These are phyloP conservation scores for Otocyon megalotis DNA, from an alignment of 2,113 vertebrate genomes.

Conservation along the genomic window DNA sequence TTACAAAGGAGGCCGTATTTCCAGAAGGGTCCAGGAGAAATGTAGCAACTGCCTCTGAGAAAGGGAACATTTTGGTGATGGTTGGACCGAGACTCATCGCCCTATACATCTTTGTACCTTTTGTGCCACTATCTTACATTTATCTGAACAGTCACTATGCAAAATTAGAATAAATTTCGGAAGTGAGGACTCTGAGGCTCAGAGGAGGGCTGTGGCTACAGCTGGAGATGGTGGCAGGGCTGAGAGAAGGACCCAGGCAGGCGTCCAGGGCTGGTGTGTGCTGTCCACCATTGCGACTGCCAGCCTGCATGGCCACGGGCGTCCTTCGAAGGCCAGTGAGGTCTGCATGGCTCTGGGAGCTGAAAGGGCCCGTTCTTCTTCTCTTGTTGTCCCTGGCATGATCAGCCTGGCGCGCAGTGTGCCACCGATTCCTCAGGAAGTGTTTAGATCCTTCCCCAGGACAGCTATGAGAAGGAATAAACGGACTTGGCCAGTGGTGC, in stretches of 20 bases:
- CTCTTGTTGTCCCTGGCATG: constrained; percentile 30
- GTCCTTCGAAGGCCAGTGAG: not conserved
- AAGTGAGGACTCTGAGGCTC: not conserved
- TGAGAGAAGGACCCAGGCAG: not conserved
- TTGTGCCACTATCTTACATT: not conserved
- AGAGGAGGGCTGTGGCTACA: not conserved
- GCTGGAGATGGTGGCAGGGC: not conserved
- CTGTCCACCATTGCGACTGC: not conserved
- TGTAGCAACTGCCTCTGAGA: not conserved
- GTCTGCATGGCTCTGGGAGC: not conserved
- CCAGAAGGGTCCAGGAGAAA: not conserved
- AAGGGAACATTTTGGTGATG: not conserved
- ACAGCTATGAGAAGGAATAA: not conserved
- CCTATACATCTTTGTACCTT: not conserved
- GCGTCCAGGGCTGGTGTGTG: not conserved
- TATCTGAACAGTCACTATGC: not conserved
- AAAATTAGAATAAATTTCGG: not conserved
- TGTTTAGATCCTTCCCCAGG: constrained; percentile 65
- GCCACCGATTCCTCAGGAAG: constrained; percentile 44
- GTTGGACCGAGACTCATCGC: not conserved
- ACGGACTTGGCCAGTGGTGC: not conserved
- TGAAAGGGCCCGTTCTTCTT: constrained; percentile 76
- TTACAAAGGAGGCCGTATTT: not conserved
- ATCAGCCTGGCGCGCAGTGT: constrained; percentile 5
- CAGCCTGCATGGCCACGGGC: not conserved